Percentiles rank a stretch among this genome's conserved stretches.
These are phyloP conservation scores for Adoxophyes honmai DNA, from an alignment of 1,140 invertebrate species.

Conservation along the genomic window DNA sequence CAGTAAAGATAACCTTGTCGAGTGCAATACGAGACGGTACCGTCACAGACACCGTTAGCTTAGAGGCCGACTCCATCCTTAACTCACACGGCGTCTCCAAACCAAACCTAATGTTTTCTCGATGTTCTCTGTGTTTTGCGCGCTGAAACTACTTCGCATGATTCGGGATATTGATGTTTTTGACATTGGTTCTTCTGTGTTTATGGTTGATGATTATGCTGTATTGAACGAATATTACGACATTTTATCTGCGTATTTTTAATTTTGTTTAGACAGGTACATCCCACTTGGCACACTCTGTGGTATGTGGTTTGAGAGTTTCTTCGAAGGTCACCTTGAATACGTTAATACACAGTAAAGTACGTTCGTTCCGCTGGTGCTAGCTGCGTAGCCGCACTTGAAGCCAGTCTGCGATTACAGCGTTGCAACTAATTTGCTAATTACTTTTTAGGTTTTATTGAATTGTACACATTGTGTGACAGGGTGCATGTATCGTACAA, in stretches of 20 bases:
- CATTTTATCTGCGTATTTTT: constrained; percentile 34
- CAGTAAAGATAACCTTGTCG: constrained; percentile 12
- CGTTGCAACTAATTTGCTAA: not conserved
- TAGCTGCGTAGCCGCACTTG: constrained; percentile 20
- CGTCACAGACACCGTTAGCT: constrained; percentile 16
- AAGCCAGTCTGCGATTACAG: not conserved
- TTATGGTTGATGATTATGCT: constrained; percentile 19
- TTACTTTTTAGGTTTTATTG: constrained; percentile 4
- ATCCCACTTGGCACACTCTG: constrained; percentile 72
- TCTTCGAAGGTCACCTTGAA: constrained; percentile 28
- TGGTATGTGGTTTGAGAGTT: constrained; percentile 44
- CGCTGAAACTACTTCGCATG: constrained; percentile 71
- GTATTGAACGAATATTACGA: constrained; percentile 36
- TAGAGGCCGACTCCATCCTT: constrained; percentile 37
- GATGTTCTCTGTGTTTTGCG: constrained; percentile 65
- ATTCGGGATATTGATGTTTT: constrained; percentile 55
- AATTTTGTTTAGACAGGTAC: constrained; percentile 53
- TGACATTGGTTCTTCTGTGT: constrained; percentile 13
- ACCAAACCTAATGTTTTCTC: constrained; percentile 36
- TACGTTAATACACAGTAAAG: constrained; percentile 13
- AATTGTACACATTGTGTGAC: constrained; percentile 64
- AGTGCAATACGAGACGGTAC: constrained; percentile 15
- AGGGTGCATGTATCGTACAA: constrained; percentile 68
- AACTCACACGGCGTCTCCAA: constrained; percentile 39
- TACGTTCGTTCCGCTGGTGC: constrained; percentile 1